Conservation (phyloP, 2,888 invertebrate species). For the Lasioglossum vierecki region DNA sequence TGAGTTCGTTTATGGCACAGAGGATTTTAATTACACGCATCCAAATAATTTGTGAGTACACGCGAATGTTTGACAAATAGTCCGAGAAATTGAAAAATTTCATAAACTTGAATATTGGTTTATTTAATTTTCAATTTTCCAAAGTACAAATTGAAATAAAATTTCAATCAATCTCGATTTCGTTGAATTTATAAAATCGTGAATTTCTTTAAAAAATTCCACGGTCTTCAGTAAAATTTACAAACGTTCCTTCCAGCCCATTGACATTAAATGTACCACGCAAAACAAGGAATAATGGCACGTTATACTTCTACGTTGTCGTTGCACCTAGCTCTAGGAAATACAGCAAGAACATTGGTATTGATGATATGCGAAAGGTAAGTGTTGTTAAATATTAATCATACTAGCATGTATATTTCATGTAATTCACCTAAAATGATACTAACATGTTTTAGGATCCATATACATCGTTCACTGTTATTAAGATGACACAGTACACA, state of each 20-base stretch:
- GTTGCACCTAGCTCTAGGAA: constrained; percentile 87
- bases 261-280: constrained; percentile 89
- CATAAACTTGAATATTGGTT: background rate
- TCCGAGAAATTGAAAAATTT: background rate
- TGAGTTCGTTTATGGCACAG: constrained; percentile 86
- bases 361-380: constrained; percentile 86
- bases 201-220: background rate
- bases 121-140: background rate
- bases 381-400: background rate
- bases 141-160: background rate
- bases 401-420: background rate
- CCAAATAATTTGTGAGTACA: constrained; percentile 85
- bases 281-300: constrained; percentile 93
- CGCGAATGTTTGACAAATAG: no score
- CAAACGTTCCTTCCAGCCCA: constrained; percentile 84
- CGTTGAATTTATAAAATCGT: background rate
- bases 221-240: background rate
- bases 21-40: constrained; percentile 88
- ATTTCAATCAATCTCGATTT: background rate
- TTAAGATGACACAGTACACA: constrained; percentile 90
- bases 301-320: constrained; percentile 91
- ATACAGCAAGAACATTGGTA: constrained; percentile 84
- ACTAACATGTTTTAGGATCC: constrained; percentile 68
- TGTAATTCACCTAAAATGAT: background rate
- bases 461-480: constrained; percentile 86